phyloP scores from a whole-genome alignment of 2,797 vertebrate genomes.

The Lycodopsis pacificus region DNA sequence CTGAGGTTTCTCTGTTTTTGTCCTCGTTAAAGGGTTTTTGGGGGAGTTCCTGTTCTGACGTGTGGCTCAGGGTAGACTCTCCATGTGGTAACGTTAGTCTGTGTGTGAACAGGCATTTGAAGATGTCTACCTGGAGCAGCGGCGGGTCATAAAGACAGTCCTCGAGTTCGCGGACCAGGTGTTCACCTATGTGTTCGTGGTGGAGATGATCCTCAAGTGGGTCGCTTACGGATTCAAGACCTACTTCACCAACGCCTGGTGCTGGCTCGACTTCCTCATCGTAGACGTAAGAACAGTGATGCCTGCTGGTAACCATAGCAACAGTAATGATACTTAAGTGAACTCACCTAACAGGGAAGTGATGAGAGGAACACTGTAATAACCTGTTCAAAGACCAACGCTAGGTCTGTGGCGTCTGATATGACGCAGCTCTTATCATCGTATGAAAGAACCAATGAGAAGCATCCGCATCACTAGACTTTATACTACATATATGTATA shows the following conservation, averaged over 20 bases:
- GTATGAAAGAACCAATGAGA: too few species aligned
- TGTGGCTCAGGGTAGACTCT: too few species aligned
- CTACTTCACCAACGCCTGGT: constrained; percentile 98
- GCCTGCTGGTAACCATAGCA: not conserved
- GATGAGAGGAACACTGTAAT: too few species aligned
- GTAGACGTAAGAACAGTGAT: constrained; percentile 88
- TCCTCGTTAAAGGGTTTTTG: too few species aligned
- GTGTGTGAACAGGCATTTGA: constrained; percentile 90
- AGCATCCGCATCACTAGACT: too few species aligned
- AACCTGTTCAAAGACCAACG: too few species aligned
- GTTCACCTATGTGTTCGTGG: constrained; percentile 93
- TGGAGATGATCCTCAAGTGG: constrained; percentile 98
- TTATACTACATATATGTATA: too few species aligned
- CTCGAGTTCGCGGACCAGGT: constrained; percentile 94
- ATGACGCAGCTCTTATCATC: too few species aligned
- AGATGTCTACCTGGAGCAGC: constrained; percentile 93
- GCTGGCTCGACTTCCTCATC: constrained; percentile 97
- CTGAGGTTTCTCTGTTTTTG: too few species aligned
- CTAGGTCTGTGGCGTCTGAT: too few species aligned
- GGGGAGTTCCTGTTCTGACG: not conserved
- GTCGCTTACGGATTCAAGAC: constrained; percentile 93
- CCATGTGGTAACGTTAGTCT: not conserved
- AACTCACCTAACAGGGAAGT: too few species aligned
- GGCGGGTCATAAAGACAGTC: constrained; percentile 87
- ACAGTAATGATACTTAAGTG: not conserved